Evolutionary conservation across 2,113 vertebrate genomes (phyloP).

Genomic region (Phycodurus eques): DNA sequence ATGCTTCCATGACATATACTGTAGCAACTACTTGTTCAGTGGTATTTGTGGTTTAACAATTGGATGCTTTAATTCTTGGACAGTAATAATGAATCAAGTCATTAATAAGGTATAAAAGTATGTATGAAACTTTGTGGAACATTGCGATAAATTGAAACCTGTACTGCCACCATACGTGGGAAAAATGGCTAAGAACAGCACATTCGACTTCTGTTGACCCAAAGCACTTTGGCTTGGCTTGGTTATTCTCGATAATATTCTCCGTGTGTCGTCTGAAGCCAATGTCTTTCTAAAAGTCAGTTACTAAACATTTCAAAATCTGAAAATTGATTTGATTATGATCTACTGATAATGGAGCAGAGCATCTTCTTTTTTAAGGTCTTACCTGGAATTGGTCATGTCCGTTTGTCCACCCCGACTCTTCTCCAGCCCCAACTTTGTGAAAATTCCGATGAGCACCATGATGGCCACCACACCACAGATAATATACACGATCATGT

Average conservation of each 20-base stretch:
- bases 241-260: not conserved
- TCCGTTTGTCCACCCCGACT: conserved; percentile 81
- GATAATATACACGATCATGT: conserved; percentile 95
- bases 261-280: not conserved
- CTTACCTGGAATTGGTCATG: conserved; percentile 89
- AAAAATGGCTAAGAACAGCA: not conserved
- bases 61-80: not conserved
- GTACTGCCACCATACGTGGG: not conserved
- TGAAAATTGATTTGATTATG: not conserved
- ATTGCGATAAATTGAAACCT: no score
- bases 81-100: not conserved
- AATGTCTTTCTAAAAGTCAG: no score
- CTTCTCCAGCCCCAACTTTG: conserved; percentile 87
- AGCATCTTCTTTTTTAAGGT: not conserved
- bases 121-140: not conserved
- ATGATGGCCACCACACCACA: conserved; percentile 91
- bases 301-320: not conserved
- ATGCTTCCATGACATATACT: no score
- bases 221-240: not conserved
- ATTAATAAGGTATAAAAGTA: not conserved
- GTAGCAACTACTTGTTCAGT: not conserved
- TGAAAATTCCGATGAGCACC: conserved; percentile 90
- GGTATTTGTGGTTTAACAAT: not conserved
- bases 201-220: not conserved
- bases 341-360: not conserved